A percentile compares a stretch with the other conserved stretches of the same genome.
These are phyloP conservation scores for Mobula birostris DNA, from an alignment of 2,113 vertebrate species.

Conservation along the genomic window DNA sequence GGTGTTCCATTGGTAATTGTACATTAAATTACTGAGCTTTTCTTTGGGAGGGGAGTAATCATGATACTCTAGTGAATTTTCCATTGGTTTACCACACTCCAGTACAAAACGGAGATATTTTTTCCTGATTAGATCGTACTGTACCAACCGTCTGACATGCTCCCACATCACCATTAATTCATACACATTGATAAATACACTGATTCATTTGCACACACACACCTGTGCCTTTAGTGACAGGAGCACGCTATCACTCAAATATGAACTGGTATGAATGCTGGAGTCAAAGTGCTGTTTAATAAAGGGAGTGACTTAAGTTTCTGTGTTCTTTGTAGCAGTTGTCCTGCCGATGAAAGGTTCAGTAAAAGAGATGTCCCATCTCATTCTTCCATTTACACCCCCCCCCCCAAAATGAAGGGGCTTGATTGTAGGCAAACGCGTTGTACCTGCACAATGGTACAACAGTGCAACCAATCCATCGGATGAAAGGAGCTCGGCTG, in stretches of 20 bases:
- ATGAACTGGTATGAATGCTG: neutral
- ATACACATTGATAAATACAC: too few species aligned
- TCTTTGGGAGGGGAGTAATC: too few species aligned
- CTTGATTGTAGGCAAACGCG: too few species aligned
- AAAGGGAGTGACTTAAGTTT: neutral
- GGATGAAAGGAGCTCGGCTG: too few species aligned
- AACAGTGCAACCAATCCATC: too few species aligned
- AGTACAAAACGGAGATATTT: neutral
- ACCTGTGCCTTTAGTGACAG: neutral
- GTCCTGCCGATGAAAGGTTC: neutral
- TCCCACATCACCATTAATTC: too few species aligned
- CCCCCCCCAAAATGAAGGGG: too few species aligned
- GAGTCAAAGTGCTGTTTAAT: neutral
- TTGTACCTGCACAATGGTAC: too few species aligned
- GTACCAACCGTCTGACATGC: too few species aligned
- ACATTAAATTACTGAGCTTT: neutral
- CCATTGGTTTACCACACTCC: neutral
- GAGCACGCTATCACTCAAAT: neutral
- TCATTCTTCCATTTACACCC: too few species aligned
- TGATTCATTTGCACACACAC: neutral
- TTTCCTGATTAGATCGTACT: too few species aligned
- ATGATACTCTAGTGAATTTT: neutral
- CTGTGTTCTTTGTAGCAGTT: neutral
- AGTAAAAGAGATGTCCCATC: neutral
- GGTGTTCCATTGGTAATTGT: neutral